Percentiles rank a stretch among this genome's conserved stretches.
These are phyloP conservation scores for Drosophila lini DNA, from an alignment of 1,140 invertebrate genomes.

Conservation along the genomic window DNA sequence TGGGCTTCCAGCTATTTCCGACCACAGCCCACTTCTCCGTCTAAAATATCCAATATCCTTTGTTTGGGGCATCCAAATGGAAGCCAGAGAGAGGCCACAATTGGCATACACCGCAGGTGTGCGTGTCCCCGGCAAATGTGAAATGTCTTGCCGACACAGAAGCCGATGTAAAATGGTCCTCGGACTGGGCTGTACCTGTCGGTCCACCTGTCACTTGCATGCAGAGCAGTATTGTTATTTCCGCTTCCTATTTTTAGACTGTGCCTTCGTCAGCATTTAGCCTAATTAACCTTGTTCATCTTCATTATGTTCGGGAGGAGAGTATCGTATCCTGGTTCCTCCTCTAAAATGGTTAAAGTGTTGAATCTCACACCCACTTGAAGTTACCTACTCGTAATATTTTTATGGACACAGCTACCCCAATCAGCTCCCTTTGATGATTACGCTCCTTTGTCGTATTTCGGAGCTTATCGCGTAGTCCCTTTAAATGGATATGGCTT, in stretches of 20 bases:
- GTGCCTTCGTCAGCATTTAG: conserved; percentile 4
- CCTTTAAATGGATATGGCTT: conserved; percentile 47
- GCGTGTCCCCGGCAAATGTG: conserved; percentile 37
- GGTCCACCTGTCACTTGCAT: conserved; percentile 40
- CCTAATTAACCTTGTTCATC: conserved; percentile 40
- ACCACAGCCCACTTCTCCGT: neutral
- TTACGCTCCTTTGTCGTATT: conserved; percentile 39
- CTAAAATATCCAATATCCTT: conserved; percentile 10
- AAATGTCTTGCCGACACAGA: conserved; percentile 33
- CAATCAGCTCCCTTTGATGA: conserved; percentile 8
- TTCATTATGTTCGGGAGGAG: neutral
- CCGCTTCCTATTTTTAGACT: conserved; percentile 32
- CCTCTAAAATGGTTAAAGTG: conserved; percentile 13
- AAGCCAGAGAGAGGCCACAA: conserved; percentile 10
- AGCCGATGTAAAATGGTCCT: conserved; percentile 6
- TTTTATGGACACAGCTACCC: neutral
- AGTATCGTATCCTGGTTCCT: neutral
- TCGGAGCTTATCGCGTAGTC: conserved; percentile 28
- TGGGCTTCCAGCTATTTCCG: neutral
- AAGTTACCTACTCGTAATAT: conserved; percentile 8
- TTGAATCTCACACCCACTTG: conserved; percentile 15
- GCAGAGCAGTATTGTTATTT: conserved; percentile 26
- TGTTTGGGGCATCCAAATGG: conserved; percentile 12
- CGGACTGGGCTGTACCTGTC: conserved; percentile 20
- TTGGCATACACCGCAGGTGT: conserved; percentile 25